These are phyloP conservation scores for Yponomeuta sedellus DNA, from an alignment of 2,888 invertebrate species.

Conservation along the genomic window DNA sequence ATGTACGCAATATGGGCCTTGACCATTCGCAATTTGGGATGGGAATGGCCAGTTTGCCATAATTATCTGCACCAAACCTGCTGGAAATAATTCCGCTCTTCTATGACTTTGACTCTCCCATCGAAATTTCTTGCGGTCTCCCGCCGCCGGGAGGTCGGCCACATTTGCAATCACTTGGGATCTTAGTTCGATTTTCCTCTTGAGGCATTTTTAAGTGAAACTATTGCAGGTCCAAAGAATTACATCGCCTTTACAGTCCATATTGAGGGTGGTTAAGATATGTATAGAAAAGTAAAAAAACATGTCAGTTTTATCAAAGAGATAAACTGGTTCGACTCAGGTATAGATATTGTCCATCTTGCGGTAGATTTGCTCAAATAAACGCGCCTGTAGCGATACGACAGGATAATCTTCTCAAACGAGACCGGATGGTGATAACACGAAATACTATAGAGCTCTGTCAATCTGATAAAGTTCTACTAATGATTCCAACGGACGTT, in stretches of 20 bases:
- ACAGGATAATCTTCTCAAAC: not conserved
- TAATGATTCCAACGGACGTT: not conserved
- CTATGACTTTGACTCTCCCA: too few species aligned
- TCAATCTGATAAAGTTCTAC: not conserved
- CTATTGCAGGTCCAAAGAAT: too few species aligned
- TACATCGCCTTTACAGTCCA: too few species aligned
- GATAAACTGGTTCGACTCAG: not conserved
- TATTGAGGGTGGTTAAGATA: too few species aligned
- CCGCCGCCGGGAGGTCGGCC: too few species aligned
- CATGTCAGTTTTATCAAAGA: not conserved
- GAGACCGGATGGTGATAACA: not conserved
- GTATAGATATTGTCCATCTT: not conserved
- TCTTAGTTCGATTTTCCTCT: too few species aligned
- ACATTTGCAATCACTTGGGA: too few species aligned
- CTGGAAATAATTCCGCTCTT: not conserved
- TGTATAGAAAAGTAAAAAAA: not conserved
- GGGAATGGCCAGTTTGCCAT: too few species aligned
- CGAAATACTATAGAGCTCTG: not conserved
- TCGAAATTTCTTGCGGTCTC: too few species aligned
- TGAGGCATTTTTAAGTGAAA: too few species aligned
- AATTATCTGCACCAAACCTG: not conserved
- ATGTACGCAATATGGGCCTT: too few species aligned
- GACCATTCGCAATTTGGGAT: too few species aligned
- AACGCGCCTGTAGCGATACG: not conserved
- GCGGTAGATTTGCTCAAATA: not conserved